These are phyloP conservation scores for Drosophila pachea DNA, from an alignment of 1,140 invertebrate species.

Conservation along the genomic window DNA sequence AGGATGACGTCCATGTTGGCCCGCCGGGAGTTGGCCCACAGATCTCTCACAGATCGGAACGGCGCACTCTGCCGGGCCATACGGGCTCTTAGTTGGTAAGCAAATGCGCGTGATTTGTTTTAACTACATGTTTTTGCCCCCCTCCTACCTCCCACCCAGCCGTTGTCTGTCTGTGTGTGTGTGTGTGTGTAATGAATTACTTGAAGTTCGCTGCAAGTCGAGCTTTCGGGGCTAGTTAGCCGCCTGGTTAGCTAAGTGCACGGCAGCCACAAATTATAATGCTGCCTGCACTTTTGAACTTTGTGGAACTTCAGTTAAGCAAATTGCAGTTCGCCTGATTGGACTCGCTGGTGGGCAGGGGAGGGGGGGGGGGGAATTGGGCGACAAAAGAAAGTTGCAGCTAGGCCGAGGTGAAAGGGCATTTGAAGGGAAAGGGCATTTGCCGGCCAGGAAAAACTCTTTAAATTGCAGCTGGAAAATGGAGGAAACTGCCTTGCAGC, in stretches of 20 bases:
- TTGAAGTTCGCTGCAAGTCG: slow-evolving; percentile 36
- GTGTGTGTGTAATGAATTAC: slow-evolving; percentile 61
- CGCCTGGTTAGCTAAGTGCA: slow-evolving; percentile 65
- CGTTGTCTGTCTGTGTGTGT: too few relatives aligned
- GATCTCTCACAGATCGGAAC: not conserved
- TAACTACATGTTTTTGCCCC: slow-evolving; percentile 40
- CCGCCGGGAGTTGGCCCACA: slow-evolving; percentile 8
- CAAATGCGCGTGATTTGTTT: slow-evolving; percentile 52
- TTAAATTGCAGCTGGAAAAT: not conserved
- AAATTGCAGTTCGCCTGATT: slow-evolving; percentile 66
- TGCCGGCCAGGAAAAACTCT: too few relatives aligned
- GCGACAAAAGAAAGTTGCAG: slow-evolving; percentile 65
- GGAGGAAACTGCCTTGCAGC: not conserved
- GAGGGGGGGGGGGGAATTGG: not conserved
- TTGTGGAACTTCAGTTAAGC: slow-evolving; percentile 45
- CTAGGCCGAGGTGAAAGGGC: slow-evolving; percentile 41
- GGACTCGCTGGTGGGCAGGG: slow-evolving; percentile 30
- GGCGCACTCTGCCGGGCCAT: not conserved
- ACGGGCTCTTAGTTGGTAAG: slow-evolving; percentile 19
- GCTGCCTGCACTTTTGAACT: slow-evolving; percentile 75
- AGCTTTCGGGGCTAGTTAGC: slow-evolving; percentile 44
- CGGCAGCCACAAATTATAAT: slow-evolving; percentile 75
- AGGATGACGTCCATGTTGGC: slow-evolving; percentile 44
- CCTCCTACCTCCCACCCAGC: not conserved
- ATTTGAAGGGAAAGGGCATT: too few relatives aligned